Evolutionary conservation across 2,797 vertebrate species (phyloP).

Genomic region (Semotilus atromaculatus): DNA sequence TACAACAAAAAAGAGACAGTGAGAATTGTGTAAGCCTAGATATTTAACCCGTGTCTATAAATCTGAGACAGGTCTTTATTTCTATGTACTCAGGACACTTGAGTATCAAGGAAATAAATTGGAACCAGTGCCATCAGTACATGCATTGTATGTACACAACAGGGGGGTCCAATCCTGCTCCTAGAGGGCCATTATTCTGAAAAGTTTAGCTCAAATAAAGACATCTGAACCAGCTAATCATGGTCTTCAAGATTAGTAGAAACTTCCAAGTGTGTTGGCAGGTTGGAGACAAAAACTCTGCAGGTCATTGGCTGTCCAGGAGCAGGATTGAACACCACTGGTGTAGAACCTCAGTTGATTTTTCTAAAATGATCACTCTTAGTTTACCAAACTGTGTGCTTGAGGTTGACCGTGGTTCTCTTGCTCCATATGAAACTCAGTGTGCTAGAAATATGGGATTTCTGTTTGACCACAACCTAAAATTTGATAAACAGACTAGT

Average conservation of each 20-base stretch:
- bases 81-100: background rate
- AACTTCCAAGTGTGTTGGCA: background rate
- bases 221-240: background rate
- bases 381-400: too few species aligned
- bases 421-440: too few species aligned
- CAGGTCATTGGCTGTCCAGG: background rate
- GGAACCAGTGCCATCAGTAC: background rate
- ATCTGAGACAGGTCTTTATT: background rate
- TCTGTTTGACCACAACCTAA: too few species aligned
- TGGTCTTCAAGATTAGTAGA: background rate
- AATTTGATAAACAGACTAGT: too few species aligned
- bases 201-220: background rate
- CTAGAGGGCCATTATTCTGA: background rate
- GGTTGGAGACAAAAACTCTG: background rate
- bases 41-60: background rate
- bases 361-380: background rate
- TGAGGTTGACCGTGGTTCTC: too few species aligned
- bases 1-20: conserved; percentile 75
- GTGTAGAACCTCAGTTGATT: background rate
- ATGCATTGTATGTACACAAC: background rate
- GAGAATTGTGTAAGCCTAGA: conserved; percentile 41
- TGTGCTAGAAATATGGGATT: too few species aligned
- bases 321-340: background rate
- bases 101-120: background rate
- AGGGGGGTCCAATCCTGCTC: too few species aligned